These are phyloP conservation scores for Ophraella communa DNA, from an alignment of 2,888 invertebrate genomes.

Conservation along the genomic window DNA sequence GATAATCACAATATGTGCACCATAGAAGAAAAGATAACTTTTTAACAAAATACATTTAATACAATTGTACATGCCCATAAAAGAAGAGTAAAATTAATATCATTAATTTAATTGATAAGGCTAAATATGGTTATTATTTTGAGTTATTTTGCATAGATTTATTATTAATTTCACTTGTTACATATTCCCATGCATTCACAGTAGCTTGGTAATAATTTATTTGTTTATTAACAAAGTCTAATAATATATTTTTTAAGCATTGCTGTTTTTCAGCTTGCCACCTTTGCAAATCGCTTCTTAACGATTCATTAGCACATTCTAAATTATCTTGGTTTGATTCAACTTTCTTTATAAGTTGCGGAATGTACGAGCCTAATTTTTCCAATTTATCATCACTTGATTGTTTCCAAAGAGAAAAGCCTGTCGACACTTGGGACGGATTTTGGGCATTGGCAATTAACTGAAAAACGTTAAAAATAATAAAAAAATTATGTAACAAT, in stretches of 20 bases:
- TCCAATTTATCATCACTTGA: constrained; percentile 66
- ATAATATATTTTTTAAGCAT: constrained; percentile 68
- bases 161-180: constrained; percentile 44
- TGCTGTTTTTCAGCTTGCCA: constrained; percentile 72
- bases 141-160: constrained; percentile 21
- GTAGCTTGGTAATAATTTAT: constrained; percentile 70
- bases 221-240: constrained; percentile 70
- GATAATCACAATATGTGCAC: too few relatives aligned
- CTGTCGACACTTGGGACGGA: constrained; percentile 40
- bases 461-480: constrained; percentile 37
- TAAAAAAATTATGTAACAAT: too few relatives aligned
- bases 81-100: not conserved
- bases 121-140: constrained; percentile 15
- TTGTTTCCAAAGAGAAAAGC: constrained; percentile 66
- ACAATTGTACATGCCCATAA: not conserved
- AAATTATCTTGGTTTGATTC: constrained; percentile 67
- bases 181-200: constrained; percentile 65
- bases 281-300: constrained; percentile 71
- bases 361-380: constrained; percentile 61
- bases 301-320: constrained; percentile 73
- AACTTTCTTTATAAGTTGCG: constrained; percentile 62
- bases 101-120: not conserved
- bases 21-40: too few relatives aligned
- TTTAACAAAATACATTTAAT: not conserved
- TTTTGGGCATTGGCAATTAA: constrained; percentile 48